These are phyloP conservation scores for Neocloeon triangulifer DNA, from an alignment of 1,140 invertebrate genomes.

Conservation along the genomic window DNA sequence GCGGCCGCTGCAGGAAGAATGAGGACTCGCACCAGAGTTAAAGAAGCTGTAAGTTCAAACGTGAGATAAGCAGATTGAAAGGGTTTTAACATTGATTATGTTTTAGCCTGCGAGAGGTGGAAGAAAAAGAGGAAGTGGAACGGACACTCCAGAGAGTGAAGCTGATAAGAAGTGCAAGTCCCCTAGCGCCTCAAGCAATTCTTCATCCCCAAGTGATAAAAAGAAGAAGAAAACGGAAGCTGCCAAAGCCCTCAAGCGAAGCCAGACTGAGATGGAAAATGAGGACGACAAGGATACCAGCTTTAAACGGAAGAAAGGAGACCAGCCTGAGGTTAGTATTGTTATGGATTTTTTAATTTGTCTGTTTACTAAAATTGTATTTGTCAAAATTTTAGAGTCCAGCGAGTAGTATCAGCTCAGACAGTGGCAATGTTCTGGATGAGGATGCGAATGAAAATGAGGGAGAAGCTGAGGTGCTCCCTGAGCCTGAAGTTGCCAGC, in stretches of 20 bases:
- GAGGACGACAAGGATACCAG: conserved; percentile 23
- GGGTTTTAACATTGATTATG: too few relatives aligned
- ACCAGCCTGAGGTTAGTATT: conserved; percentile 25
- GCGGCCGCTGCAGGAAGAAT: conserved; percentile 65
- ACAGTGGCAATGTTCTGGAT: conserved; percentile 47
- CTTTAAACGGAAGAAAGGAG: conserved; percentile 41
- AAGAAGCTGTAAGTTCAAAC: conserved; percentile 34
- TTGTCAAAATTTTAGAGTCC: conserved; percentile 29
- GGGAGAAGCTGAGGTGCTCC: conserved; percentile 6
- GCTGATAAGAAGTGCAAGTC: conserved; percentile 25
- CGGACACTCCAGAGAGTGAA: conserved; percentile 47
- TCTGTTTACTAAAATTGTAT: neutral
- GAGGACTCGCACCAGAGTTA: conserved; percentile 65
- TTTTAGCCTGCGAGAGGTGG: too few relatives aligned
- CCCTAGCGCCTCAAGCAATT: conserved; percentile 20
- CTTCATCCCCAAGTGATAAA: conserved; percentile 20
- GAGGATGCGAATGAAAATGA: too few relatives aligned
- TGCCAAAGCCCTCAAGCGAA: conserved; percentile 47
- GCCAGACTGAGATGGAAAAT: conserved; percentile 33
- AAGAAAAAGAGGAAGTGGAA: conserved; percentile 24
- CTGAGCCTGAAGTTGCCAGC: conserved; percentile 5
- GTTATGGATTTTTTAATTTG: neutral
- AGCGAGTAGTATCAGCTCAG: conserved; percentile 54
- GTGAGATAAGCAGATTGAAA: too few relatives aligned
- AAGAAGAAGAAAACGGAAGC: conserved; percentile 24